Conservation (phyloP, 2,797 vertebrate genomes). For the Hydrocynus forskahlii region DNA sequence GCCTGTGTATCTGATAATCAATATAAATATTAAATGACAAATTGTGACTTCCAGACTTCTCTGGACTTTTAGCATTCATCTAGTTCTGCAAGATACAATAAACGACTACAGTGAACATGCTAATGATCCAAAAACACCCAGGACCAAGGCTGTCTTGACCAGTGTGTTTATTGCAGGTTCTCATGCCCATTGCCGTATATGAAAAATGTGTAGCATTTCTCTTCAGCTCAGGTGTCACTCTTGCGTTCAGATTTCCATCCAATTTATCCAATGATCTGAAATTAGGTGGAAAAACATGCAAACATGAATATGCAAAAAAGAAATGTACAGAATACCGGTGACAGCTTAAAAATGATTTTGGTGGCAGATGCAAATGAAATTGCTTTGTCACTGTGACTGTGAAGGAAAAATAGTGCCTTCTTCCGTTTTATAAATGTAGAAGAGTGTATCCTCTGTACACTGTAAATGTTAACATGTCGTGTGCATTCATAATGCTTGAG, state of each 20-base stretch:
- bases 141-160: not conserved
- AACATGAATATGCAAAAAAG: not conserved
- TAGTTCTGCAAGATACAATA: too few species aligned
- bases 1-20: too few species aligned
- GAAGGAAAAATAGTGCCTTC: not conserved
- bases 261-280: conserved; percentile 37
- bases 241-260: not conserved
- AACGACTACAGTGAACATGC: too few species aligned
- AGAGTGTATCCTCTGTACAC: too few species aligned
- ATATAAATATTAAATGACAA: too few species aligned
- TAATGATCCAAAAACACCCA: not conserved
- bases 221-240: not conserved
- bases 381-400: not conserved
- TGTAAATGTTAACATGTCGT: not conserved
- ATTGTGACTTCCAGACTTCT: too few species aligned
- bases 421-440: too few species aligned
- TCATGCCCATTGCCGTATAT: not conserved
- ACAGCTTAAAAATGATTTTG: not conserved
- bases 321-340: not conserved
- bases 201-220: not conserved
- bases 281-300: not conserved
- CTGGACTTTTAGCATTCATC: too few species aligned
- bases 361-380: not conserved
- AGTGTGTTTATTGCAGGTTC: conserved; percentile 15
- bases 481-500: not conserved